A percentile compares a stretch with the other conserved stretches of the same genome.
Conservation (phyloP, 2,797 vertebrate species). For the Enteromius trimaculatus region DNA sequence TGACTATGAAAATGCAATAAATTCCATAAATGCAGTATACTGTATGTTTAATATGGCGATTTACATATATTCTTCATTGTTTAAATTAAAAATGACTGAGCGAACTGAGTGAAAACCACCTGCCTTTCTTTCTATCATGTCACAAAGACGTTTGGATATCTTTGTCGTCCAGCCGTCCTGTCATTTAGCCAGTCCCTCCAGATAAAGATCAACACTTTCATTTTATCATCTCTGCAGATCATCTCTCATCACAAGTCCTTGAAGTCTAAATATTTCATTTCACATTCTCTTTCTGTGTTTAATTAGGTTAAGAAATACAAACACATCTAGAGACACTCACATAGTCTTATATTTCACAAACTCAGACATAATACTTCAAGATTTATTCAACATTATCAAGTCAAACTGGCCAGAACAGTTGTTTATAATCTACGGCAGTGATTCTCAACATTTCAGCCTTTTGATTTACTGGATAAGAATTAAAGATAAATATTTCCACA, state of each 20-base stretch:
- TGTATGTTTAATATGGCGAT: slow-evolving; percentile 48
- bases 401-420: not conserved
- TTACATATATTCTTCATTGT: slow-evolving; percentile 50
- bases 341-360: not conserved
- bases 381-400: not conserved
- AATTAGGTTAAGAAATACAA: slow-evolving; percentile 17
- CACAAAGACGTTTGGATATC: not conserved
- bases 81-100: slow-evolving; percentile 52
- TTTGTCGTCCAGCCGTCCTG: not conserved
- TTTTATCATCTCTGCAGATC: slow-evolving; percentile 15
- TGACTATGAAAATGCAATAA: slow-evolving; percentile 40
- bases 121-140: slow-evolving; percentile 4
- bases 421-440: not conserved
- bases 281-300: slow-evolving; percentile 4
- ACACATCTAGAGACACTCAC: not conserved
- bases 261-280: slow-evolving; percentile 24
- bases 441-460: not conserved
- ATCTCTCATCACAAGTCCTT: not conserved
- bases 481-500: not conserved
- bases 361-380: not conserved
- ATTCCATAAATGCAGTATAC: slow-evolving; percentile 44
- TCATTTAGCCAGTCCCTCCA: slow-evolving; percentile 28
- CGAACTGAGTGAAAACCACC: not conserved
- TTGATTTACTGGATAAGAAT: not conserved
- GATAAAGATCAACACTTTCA: slow-evolving; percentile 24